Evolutionary conservation across 2,888 invertebrate species (phyloP), one percentile per base, ranked within the genome.

Genomic region (Marasmarcha lunaedactyla): DNA sequence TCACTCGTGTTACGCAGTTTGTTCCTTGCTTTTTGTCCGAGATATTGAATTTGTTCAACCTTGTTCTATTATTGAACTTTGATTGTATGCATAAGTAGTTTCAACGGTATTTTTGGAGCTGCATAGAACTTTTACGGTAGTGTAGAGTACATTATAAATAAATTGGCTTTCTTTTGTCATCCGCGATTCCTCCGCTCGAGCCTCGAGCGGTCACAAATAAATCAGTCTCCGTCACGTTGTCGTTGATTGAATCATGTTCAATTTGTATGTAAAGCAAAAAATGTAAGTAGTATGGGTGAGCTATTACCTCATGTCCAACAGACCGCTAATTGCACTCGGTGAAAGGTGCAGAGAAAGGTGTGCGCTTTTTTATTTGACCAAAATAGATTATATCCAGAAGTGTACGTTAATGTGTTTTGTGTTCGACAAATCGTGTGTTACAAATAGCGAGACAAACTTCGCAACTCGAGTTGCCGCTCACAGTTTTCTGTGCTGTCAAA

Each of bases 321-420:
- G 76, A 78, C 63, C 76, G 72, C 69, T 76, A 71, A 76, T 74
- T 66, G 61, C 52, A 54, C 54, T 59, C 52, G 63, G 78, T 74
- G 79, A 79, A 79, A 79, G 79, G 76, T 64, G 62, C 56, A 60
- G 73, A 73, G 78, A 79, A 78, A 78, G 73, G 72, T 59, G 57
- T 46, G 49, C 52, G 50, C 37, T 40, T 49, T 60, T 57, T 63
- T 61, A 55, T 53, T 55, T 52, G 48, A 47, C 45, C 45, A 50
- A 64, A 63, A 64, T 57, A 61, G 58, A 61, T 59, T 57, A 55
- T 54, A 37, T 48, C 47, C 30, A 30, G 30, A 30, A 30, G 4
- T n/a, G 11, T 11, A 11, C 30, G n/a, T 40, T 42, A 42, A 33
- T 39, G 34, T 38, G 39, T 50, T 52, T 51, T 51, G 40, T 45